Conservation (phyloP, 2,113 vertebrate genomes). For the Lanius ludovicianus region DNA sequence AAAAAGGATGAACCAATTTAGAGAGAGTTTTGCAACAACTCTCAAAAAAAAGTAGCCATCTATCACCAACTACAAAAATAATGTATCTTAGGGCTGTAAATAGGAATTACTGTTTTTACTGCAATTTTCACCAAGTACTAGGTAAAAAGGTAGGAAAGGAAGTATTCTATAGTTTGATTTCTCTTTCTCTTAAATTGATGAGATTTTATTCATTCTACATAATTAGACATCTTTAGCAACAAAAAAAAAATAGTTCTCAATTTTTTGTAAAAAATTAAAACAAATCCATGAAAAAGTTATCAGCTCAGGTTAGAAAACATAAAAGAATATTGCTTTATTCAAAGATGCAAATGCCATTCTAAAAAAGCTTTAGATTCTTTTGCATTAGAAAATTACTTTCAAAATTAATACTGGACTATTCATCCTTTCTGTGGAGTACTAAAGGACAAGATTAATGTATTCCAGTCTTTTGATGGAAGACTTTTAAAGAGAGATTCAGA, state of each 20-base stretch:
- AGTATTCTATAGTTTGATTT: neutral
- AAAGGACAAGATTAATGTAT: neutral
- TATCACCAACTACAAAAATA: neutral
- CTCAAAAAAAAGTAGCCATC: neutral
- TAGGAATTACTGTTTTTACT: neutral
- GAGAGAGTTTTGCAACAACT: neutral
- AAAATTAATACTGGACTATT: neutral
- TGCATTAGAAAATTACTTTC: neutral
- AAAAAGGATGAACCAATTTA: neutral
- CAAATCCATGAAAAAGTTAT: neutral
- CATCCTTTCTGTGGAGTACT: neutral
- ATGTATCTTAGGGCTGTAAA: neutral
- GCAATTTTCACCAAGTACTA: neutral
- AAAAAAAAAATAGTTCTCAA: neutral
- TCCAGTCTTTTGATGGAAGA: neutral
- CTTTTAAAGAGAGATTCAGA: slow-evolving; percentile 26
- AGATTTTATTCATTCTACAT: neutral
- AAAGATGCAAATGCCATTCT: neutral
- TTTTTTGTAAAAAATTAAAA: neutral
- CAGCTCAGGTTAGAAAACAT: neutral
- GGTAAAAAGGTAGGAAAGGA: neutral
- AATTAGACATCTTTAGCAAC: neutral
- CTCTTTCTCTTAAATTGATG: neutral
- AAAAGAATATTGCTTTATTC: neutral
- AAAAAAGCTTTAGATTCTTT: neutral